These are phyloP conservation scores for Conus canariensis DNA, from an alignment of 2,888 invertebrate species.

Conservation along the genomic window DNA sequence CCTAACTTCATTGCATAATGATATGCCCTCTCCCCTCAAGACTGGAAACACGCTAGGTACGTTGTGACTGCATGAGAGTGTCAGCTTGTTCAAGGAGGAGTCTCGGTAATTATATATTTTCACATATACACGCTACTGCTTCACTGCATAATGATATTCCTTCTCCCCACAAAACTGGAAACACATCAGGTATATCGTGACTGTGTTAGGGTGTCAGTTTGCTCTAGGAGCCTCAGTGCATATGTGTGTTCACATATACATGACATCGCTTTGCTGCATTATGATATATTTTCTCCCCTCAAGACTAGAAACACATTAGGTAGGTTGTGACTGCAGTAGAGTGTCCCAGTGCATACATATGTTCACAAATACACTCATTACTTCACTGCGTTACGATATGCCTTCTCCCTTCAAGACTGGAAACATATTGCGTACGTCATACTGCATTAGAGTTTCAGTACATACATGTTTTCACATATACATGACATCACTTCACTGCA, in stretches of 20 bases:
- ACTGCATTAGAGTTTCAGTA: too few relatives aligned
- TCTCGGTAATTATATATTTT: too few relatives aligned
- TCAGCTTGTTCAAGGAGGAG: too few relatives aligned
- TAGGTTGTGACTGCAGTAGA: background rate
- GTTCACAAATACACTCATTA: background rate
- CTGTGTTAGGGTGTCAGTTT: background rate
- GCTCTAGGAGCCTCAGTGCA: background rate
- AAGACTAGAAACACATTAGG: background rate
- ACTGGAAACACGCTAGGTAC: constrained; percentile 86
- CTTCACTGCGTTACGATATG: too few relatives aligned
- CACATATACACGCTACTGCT: too few relatives aligned
- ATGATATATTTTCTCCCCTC: too few relatives aligned
- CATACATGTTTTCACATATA: too few relatives aligned
- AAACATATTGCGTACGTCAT: too few relatives aligned
- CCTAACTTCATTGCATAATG: constrained; percentile 84
- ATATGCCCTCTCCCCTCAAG: constrained; percentile 85
- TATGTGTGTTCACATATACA: background rate
- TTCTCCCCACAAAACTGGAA: constrained; percentile 84
- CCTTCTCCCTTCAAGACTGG: too few relatives aligned
- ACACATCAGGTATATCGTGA: constrained; percentile 85
- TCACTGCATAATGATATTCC: constrained; percentile 84
- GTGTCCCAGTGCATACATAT: background rate
- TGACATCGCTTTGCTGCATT: background rate
- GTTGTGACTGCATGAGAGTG: too few relatives aligned
- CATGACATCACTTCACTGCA: too few relatives aligned